Evolutionary conservation across 1,140 invertebrate genomes (phyloP).

Genomic region (Tetragonula clypearis): DNA sequence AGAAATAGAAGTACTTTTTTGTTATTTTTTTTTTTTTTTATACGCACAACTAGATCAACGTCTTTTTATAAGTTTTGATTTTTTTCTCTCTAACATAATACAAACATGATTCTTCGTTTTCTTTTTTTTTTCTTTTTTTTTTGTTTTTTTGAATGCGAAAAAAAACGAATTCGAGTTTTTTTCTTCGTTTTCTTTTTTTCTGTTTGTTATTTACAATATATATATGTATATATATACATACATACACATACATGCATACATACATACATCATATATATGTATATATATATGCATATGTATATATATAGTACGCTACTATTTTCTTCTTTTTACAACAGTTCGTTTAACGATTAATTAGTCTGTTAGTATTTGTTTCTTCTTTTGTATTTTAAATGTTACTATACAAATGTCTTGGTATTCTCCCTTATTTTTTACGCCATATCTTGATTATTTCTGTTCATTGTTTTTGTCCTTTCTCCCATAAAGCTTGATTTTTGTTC

Average conservation of each 20-base stretch:
- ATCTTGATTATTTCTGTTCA: not conserved
- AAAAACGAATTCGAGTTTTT: slow-evolving; percentile 14
- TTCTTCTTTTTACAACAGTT: slow-evolving; percentile 47
- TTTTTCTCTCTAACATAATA: slow-evolving; percentile 13
- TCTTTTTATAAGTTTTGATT: slow-evolving; percentile 40
- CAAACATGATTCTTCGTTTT: slow-evolving; percentile 5
- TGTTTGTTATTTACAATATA: slow-evolving; percentile 45
- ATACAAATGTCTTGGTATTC: slow-evolving; percentile 37
- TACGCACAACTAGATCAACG: slow-evolving; percentile 36
- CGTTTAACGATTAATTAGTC: slow-evolving; percentile 37
- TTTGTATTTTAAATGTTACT: slow-evolving; percentile 27
- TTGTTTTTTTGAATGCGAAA: not conserved
- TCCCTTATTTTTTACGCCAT: not conserved
- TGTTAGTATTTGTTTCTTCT: slow-evolving; percentile 24
- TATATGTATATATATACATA: slow-evolving; percentile 27
- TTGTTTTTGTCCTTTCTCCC: not conserved
- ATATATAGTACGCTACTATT: slow-evolving; percentile 34
- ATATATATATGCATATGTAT: slow-evolving; percentile 2
- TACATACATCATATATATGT: no score
- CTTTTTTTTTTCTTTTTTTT: not conserved
- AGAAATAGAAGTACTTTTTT: slow-evolving; percentile 16
- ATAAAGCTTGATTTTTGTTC: not conserved
- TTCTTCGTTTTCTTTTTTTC: not conserved
- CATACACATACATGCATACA: no score
- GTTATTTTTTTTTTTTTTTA: slow-evolving; percentile 15